Conservation (phyloP, 1,140 invertebrate genomes). For the Drosophila nigrodunni region DNA sequence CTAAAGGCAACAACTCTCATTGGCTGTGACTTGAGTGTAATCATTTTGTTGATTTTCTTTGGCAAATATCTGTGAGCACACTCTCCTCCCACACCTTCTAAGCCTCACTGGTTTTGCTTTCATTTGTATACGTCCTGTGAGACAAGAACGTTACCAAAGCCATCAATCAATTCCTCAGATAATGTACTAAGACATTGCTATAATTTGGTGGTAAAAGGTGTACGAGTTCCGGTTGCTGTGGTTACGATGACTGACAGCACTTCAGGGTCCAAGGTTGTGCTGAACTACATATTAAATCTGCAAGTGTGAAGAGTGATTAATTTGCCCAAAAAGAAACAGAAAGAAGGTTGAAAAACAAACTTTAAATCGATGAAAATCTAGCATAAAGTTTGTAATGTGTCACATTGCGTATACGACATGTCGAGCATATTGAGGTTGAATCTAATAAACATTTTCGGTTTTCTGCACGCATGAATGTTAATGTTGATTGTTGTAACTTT, state of each 20-base stretch:
- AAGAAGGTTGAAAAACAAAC: constrained; percentile 4
- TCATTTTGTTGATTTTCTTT: constrained; percentile 60
- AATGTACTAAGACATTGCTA: constrained; percentile 57
- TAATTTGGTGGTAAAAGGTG: constrained; percentile 55
- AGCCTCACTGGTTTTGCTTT: constrained; percentile 11
- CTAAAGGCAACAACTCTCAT: constrained; percentile 26
- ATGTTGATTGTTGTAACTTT: constrained; percentile 70
- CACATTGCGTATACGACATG: constrained; percentile 49
- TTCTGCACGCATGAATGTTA: constrained; percentile 76
- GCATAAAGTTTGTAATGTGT: constrained; percentile 1
- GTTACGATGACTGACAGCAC: constrained; percentile 20
- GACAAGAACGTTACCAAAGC: constrained; percentile 33
- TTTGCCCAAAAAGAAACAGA: neutral
- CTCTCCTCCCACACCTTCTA: neutral
- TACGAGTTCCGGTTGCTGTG: constrained; percentile 12
- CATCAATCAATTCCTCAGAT: constrained; percentile 77
- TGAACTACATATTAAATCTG: constrained; percentile 41
- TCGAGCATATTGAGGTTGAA: constrained; percentile 60
- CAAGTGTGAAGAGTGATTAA: neutral
- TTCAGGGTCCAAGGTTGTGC: constrained; percentile 33
- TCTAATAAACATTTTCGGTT: constrained; percentile 69
- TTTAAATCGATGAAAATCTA: constrained; percentile 23
- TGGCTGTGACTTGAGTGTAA: constrained; percentile 27
- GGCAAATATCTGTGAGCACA: constrained; percentile 42
- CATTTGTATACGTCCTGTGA: constrained; percentile 27